A percentile compares a stretch with the other conserved stretches of the same genome.
Conservation (phyloP, 2,113 vertebrate genomes). For the Apaloderma vittatum region DNA sequence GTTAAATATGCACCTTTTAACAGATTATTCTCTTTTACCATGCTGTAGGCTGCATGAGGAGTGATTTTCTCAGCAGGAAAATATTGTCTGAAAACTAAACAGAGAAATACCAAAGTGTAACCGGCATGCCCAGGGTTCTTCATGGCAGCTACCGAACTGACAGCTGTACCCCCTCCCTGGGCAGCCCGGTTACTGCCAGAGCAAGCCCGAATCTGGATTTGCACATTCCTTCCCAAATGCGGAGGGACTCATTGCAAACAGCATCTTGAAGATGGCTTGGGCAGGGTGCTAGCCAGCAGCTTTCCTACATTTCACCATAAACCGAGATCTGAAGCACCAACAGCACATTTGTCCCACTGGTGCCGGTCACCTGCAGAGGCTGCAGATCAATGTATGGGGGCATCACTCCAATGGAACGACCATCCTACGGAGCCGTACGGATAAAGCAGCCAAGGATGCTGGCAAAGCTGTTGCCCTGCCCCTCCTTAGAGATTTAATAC, state of each 20-base stretch:
- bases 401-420: neutral
- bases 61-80: neutral
- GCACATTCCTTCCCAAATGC: neutral
- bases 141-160: rapidly evolving
- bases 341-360: rapidly evolving
- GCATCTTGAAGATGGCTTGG: neutral
- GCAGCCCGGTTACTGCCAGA: neutral
- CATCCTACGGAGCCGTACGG: too few relatives aligned
- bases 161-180: rapidly evolving
- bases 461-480: too few relatives aligned
- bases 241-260: neutral
- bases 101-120: neutral
- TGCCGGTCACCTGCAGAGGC: neutral
- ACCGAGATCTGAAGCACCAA: rapidly evolving
- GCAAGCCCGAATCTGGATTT: neutral
- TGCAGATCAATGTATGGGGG: too few relatives aligned
- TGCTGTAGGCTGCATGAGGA: rapidly evolving
- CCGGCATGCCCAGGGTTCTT: neutral
- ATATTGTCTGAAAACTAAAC: neutral
- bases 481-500: rapidly evolving
- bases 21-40: neutral
- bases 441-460: neutral
- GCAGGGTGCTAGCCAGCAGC: neutral
- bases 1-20: neutral
- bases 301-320: neutral